Base-by-base conservation (phyloP, 2,888 invertebrate genomes). In the Drosophila paracracens region DNA sequence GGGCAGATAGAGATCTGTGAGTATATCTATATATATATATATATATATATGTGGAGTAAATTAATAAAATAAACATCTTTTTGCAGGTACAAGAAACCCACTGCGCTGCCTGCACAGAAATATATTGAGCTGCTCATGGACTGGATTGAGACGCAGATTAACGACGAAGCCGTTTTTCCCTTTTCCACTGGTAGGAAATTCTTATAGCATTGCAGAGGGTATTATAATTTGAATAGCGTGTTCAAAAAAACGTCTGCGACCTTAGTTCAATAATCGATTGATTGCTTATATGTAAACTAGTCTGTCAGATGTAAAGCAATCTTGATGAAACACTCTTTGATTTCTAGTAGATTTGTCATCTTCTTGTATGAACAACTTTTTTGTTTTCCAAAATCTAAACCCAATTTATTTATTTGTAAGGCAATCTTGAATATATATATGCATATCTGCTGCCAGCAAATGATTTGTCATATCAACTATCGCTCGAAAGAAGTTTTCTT, bases 71-170 rank as follows among this genome's bases (percentile, higher is more conserved):
- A 21, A 38, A 2, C 11, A 0, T 13, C 2, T 6, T 27, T 35
- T 70, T 65, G 6, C n/a, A 92, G 92, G 57, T 97, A 96, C 93
- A 96, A 96, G 89, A 96, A 95, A 83, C 97, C 97, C 13, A 97
- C 97, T 29, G 95, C 95, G 40, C 93, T 98, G 66, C 97, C 98
- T 11, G 98, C 98, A 7, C 96, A 96, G 31, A 95, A 96, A 89
- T 98, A 98, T 91, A 96, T 98, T 70, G 95, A 95, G 71, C 94
- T 97, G 56, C 94, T 98, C 25, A 98, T 98, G 97, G 98, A 98
- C 91, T 98, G 98, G 98, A 96, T 97, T 51, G 98, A 98, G 93
- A 93, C 95, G 50, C 97, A 98, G 93, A 98, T 98, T 81, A 98
- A 98, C 92, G 96, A 98, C 92, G 98, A 98, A 93, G 94, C 95